Evolutionary conservation across 2,888 invertebrate genomes (phyloP).

Genomic region (Yponomeuta malinellus): DNA sequence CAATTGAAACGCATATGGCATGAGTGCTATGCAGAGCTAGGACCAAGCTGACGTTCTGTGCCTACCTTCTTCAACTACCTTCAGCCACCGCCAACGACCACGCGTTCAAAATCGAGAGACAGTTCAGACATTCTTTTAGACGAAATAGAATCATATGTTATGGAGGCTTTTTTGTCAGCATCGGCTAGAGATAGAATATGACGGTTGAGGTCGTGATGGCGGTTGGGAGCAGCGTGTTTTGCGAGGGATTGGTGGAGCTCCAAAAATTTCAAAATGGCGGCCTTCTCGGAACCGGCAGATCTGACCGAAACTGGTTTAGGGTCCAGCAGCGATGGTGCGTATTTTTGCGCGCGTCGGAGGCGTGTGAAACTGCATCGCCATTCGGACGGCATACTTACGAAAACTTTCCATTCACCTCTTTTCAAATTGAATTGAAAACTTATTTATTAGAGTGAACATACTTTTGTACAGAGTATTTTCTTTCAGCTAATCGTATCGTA

Average conservation of each 20-base stretch:
- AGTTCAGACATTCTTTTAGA: constrained; percentile 4
- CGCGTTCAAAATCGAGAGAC: constrained; percentile 25
- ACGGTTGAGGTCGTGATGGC: background rate
- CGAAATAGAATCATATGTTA: constrained; percentile 16
- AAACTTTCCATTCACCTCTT: background rate
- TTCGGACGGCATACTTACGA: background rate
- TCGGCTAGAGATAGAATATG: background rate
- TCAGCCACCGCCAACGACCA: constrained; percentile 34
- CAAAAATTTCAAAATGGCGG: constrained; percentile 63
- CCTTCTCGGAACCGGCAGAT: constrained; percentile 39
- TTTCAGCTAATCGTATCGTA: too few species aligned
- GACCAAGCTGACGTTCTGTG: too few species aligned
- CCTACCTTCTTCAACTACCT: too few species aligned
- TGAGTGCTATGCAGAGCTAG: too few species aligned
- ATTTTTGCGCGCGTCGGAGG: background rate
- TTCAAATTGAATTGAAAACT: too few species aligned
- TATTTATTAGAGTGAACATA: too few species aligned
- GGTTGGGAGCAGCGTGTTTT: constrained; percentile 35
- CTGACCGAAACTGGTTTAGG: constrained; percentile 14
- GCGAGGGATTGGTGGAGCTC: constrained; percentile 54
- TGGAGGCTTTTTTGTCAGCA: background rate
- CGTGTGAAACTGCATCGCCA: background rate
- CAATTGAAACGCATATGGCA: too few species aligned
- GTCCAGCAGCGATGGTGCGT: background rate
- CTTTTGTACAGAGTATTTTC: too few species aligned